These are phyloP conservation scores for Saguinus oedipus DNA, from an alignment of 2,797 vertebrate species.

Conservation along the genomic window DNA sequence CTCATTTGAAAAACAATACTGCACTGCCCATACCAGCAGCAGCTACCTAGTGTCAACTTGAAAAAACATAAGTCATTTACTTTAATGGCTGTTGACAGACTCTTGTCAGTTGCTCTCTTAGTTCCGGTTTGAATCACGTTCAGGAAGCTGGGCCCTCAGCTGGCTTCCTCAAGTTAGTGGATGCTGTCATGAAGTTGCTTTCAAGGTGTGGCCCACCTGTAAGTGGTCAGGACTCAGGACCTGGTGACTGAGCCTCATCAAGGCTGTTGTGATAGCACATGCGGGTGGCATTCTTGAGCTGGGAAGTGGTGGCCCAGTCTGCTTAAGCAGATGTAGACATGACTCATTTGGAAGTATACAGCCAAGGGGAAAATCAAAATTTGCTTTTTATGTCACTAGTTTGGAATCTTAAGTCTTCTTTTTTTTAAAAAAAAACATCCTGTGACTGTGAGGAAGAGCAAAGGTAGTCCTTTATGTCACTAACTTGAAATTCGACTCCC, in stretches of 20 bases:
- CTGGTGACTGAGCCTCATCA: background rate
- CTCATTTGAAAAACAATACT: background rate
- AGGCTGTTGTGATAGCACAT: background rate
- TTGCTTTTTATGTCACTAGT: conserved; percentile 27
- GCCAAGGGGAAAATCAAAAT: background rate
- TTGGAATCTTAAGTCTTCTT: conserved; percentile 52
- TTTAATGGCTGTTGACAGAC: background rate
- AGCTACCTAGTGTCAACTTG: background rate
- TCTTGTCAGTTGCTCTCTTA: background rate
- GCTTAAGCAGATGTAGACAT: background rate
- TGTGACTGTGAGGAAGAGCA: background rate
- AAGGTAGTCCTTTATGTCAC: background rate
- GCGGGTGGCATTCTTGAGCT: background rate
- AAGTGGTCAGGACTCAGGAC: background rate
- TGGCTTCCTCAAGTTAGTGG: background rate
- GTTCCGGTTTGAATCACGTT: background rate
- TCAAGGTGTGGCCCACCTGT: background rate
- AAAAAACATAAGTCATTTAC: background rate
- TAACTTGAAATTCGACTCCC: background rate
- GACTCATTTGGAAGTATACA: conserved; percentile 45
- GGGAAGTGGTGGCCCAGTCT: background rate
- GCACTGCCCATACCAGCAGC: rapidly evolving
- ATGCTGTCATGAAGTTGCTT: background rate
- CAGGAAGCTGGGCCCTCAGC: background rate
- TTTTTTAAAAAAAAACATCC: background rate